Percentiles rank a stretch among this genome's conserved stretches.
phyloP scores from a whole-genome alignment of 2,888 invertebrate species.

The Nycteola revayana region DNA sequence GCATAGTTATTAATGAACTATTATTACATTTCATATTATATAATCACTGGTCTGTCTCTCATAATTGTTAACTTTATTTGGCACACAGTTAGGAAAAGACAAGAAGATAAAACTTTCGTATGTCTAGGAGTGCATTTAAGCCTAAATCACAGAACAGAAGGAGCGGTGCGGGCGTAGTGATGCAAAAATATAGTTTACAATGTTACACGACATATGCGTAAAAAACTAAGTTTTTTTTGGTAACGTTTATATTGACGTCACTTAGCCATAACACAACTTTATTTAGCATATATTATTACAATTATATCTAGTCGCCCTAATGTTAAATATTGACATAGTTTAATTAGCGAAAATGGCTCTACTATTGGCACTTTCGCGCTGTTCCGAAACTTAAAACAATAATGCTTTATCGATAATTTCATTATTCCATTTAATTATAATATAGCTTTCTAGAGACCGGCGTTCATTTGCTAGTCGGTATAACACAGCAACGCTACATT shows the following conservation, averaged over 20 bases:
- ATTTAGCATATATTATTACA: constrained; percentile 39
- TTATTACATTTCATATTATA: constrained; percentile 26
- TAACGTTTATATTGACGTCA: constrained; percentile 27
- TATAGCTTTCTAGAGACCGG: too few relatives aligned
- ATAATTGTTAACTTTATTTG: constrained; percentile 50
- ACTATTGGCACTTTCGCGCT: constrained; percentile 55
- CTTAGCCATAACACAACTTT: constrained; percentile 43
- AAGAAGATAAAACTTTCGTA: constrained; percentile 44
- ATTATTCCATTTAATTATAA: not conserved
- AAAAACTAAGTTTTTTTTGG: constrained; percentile 48
- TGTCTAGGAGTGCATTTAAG: constrained; percentile 62
- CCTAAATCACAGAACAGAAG: constrained; percentile 78
- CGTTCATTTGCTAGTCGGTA: too few relatives aligned
- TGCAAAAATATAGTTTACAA: constrained; percentile 69
- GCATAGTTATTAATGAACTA: constrained; percentile 24
- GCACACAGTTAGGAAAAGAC: constrained; percentile 67
- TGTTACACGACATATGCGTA: constrained; percentile 53
- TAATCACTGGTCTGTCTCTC: constrained; percentile 48
- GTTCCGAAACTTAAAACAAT: constrained; percentile 18
- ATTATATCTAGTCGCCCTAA: constrained; percentile 42
- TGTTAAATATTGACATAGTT: constrained; percentile 61
- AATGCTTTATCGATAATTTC: constrained; percentile 31
- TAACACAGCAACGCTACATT: too few relatives aligned
- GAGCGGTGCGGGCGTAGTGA: constrained; percentile 66
- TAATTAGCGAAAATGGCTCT: constrained; percentile 60